Conservation (phyloP, 2,888 invertebrate species). For the Cactoblastis cactorum region DNA sequence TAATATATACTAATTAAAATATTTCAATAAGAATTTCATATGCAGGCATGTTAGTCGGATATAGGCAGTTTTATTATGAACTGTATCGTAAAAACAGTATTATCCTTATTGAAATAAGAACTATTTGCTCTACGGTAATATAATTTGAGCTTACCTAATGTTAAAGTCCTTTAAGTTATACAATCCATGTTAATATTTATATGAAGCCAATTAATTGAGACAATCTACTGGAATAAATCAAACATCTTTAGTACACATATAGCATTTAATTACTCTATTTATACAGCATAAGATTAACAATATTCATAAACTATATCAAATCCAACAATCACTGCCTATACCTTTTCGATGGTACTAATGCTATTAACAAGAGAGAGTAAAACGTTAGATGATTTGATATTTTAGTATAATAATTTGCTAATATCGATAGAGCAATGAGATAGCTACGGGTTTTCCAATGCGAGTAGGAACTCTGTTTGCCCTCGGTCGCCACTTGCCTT, state of each 20-base stretch:
- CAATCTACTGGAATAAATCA: slow-evolving; percentile 68
- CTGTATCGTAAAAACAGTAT: neutral
- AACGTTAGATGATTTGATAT: slow-evolving; percentile 58
- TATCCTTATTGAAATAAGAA: slow-evolving; percentile 46
- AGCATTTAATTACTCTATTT: slow-evolving; percentile 79
- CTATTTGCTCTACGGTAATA: slow-evolving; percentile 32
- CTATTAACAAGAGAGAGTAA: slow-evolving; percentile 75
- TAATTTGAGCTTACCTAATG: slow-evolving; percentile 66
- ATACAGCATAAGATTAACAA: slow-evolving; percentile 79
- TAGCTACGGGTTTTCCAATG: slow-evolving; percentile 41
- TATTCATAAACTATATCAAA: slow-evolving; percentile 80
- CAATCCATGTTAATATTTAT: slow-evolving; percentile 41
- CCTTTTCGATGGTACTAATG: slow-evolving; percentile 73
- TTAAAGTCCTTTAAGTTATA: slow-evolving; percentile 42
- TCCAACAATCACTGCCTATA: slow-evolving; percentile 78
- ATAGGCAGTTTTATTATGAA: neutral
- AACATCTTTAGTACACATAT: slow-evolving; percentile 73
- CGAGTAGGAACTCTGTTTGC: slow-evolving; percentile 56
- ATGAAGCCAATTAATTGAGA: slow-evolving; percentile 40
- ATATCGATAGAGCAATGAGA: slow-evolving; percentile 46
- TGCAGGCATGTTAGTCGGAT: neutral
- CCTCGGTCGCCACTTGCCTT: neutral
- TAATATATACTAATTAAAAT: slow-evolving; percentile 14
- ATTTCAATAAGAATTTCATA: slow-evolving; percentile 38
- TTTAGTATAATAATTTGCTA: slow-evolving; percentile 45